These are phyloP conservation scores for Platyura marginata DNA, from an alignment of 1,140 invertebrate genomes.

Conservation along the genomic window DNA sequence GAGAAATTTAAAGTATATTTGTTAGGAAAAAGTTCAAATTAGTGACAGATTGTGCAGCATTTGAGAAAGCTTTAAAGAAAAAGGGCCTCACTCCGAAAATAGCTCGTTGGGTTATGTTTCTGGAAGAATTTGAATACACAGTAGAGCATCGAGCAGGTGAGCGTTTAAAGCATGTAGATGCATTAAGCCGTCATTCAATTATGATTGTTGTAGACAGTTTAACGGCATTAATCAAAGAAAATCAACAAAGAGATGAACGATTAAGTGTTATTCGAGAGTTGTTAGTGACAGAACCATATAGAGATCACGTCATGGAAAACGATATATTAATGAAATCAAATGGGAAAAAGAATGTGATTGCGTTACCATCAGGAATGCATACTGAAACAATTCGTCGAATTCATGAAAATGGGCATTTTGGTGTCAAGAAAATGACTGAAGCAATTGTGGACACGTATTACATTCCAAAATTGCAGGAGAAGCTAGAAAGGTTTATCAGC, in stretches of 20 bases:
- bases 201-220: constrained; percentile 4
- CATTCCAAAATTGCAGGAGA: constrained; percentile 16
- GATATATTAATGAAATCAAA: constrained; percentile 10
- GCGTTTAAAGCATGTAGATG: constrained; percentile 12
- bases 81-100: constrained; percentile 12
- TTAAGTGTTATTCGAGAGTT: background rate
- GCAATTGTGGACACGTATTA: constrained; percentile 19
- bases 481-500: constrained; percentile 12
- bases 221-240: background rate
- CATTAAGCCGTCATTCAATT: constrained; percentile 8
- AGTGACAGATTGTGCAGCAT: constrained; percentile 16
- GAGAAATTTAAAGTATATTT: constrained; percentile 12
- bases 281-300: constrained; percentile 9
- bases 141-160: constrained; percentile 9
- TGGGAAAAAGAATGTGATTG: constrained; percentile 8
- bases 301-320: constrained; percentile 10
- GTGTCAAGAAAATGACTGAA: constrained; percentile 18
- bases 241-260: constrained; percentile 3
- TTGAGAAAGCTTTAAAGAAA: constrained; percentile 14
- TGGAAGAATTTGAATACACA: constrained; percentile 11
- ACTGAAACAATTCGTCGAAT: constrained; percentile 12
- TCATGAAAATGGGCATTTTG: constrained; percentile 22
- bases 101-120: constrained; percentile 11
- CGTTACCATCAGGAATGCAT: constrained; percentile 14
- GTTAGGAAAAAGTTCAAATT: constrained; percentile 7